Conservation (phyloP, 2,888 invertebrate species). For the Andricus curvator region DNA sequence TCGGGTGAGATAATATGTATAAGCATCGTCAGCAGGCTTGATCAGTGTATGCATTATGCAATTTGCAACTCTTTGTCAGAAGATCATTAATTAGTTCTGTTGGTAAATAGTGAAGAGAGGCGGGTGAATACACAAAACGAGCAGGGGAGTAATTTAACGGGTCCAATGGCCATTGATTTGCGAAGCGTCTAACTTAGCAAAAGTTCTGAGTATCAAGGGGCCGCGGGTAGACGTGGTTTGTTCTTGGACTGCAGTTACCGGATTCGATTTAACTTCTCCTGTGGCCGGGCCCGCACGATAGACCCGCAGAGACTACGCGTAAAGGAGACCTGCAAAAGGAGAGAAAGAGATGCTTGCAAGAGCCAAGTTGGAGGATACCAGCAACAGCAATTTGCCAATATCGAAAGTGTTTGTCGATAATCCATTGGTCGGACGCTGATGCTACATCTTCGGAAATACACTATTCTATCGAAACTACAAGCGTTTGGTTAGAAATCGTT, state of each 20-base stretch:
- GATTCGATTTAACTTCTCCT: constrained; percentile 75
- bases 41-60: constrained; percentile 1
- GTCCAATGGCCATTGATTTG: constrained; percentile 70
- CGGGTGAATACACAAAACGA: background rate
- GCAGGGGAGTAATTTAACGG: constrained; percentile 64
- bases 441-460: constrained; percentile 38
- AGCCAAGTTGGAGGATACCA: constrained; percentile 49
- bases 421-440: constrained; percentile 52
- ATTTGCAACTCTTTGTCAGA: background rate
- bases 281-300: constrained; percentile 51
- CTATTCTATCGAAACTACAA: constrained; percentile 6
- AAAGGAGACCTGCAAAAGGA: constrained; percentile 43
- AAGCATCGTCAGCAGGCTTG: background rate
- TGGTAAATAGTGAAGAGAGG: background rate
- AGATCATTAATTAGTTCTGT: background rate
- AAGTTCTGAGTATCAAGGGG: constrained; percentile 65
- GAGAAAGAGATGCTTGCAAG: constrained; percentile 49
- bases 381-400: constrained; percentile 69
- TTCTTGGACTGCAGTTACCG: constrained; percentile 72
- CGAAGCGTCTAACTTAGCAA: constrained; percentile 64
- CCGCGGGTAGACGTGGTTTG: constrained; percentile 60
- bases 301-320: constrained; percentile 49
- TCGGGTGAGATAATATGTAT: background rate
- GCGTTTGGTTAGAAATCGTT: constrained; percentile 2
- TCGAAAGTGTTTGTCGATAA: constrained; percentile 63